Percentiles rank a stretch among this genome's conserved stretches.
These are phyloP conservation scores for Nicator chloris DNA, from an alignment of 2,113 vertebrate species.

Conservation along the genomic window DNA sequence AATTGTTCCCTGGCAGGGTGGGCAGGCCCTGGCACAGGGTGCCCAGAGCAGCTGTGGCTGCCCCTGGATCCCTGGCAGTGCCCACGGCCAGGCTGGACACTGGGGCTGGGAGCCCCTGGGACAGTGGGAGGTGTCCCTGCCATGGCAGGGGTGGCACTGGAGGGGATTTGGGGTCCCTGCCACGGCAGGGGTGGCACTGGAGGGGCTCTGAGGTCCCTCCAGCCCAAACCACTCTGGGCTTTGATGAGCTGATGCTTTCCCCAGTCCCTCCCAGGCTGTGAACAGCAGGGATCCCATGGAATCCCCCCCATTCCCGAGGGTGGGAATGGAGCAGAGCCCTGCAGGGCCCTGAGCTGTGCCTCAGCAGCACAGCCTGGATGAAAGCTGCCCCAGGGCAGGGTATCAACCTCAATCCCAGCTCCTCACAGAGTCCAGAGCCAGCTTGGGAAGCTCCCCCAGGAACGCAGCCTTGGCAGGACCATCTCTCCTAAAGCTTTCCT, in stretches of 20 bases:
- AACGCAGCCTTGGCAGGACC: neutral
- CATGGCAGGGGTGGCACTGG: too few species aligned
- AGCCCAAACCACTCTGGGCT: neutral
- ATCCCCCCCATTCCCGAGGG: too few species aligned
- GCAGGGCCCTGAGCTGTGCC: too few species aligned
- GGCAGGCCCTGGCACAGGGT: too few species aligned
- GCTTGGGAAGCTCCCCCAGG: neutral
- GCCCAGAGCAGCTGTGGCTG: too few species aligned
- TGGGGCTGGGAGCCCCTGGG: too few species aligned
- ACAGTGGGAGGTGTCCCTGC: neutral
- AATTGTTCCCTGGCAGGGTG: too few species aligned
- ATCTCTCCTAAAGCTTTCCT: neutral
- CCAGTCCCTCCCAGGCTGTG: accelerated
- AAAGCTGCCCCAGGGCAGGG: too few species aligned
- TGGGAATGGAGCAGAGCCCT: neutral
- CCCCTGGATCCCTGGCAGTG: neutral
- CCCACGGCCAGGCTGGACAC: neutral
- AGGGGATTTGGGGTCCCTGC: too few species aligned
- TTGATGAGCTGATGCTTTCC: neutral
- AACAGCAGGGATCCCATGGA: neutral
- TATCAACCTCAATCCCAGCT: too few species aligned
- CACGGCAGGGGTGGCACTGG: neutral
- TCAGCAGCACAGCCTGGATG: too few species aligned
- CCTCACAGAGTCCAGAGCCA: neutral
- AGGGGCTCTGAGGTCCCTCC: neutral